phyloP scores from a whole-genome alignment of 2,888 invertebrate species.

The Dexiosoma caninum region DNA sequence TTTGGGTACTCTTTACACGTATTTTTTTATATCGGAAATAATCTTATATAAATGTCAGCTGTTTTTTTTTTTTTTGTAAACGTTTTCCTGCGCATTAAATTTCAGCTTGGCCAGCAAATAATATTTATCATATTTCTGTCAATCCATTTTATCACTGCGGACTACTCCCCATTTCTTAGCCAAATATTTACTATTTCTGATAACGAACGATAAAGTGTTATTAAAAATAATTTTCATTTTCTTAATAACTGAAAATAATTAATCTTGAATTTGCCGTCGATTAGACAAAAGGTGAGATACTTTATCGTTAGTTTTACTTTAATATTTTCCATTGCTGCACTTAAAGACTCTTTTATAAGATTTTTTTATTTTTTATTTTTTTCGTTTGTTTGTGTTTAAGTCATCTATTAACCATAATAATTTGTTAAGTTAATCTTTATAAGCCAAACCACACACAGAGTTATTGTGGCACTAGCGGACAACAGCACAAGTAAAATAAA shows the following conservation, averaged over 20 bases:
- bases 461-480: slow-evolving; percentile 8
- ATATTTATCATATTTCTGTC: slow-evolving; percentile 12
- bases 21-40: not conserved
- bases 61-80: too few relatives aligned
- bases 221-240: not conserved
- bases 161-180: slow-evolving; percentile 17
- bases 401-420: slow-evolving; percentile 55
- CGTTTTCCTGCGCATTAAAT: not conserved
- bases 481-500: too few relatives aligned
- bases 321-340: slow-evolving; percentile 4
- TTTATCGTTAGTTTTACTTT: slow-evolving; percentile 3
- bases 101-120: not conserved
- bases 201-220: slow-evolving; percentile 17
- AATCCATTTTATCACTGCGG: not conserved
- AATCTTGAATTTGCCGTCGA: slow-evolving; percentile 31
- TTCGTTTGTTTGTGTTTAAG: not conserved
- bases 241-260: slow-evolving; percentile 32
- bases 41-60: not conserved
- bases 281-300: slow-evolving; percentile 30
- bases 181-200: slow-evolving; percentile 10
- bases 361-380: too few relatives aligned
- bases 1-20: too few relatives aligned
- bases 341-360: not conserved
- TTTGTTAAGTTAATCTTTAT: slow-evolving; percentile 57
- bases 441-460: slow-evolving; percentile 53